Evolutionary conservation across 2,797 vertebrate species (phyloP), one percentile per base, ranked within the genome.

Genomic region (Nasua narica): DNA sequence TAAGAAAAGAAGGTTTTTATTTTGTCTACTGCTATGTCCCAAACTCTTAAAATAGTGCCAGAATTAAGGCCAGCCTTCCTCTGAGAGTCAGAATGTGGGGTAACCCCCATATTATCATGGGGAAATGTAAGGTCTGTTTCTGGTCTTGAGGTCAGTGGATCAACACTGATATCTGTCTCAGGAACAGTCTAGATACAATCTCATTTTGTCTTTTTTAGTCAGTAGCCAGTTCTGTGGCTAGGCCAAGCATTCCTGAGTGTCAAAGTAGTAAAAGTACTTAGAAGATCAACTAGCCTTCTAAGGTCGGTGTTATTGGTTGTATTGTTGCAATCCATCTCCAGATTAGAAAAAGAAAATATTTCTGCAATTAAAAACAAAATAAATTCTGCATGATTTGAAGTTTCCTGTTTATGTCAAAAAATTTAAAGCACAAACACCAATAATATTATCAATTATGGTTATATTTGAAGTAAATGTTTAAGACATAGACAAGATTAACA

Each of bases 401-500:
- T 93, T 95, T 70, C 32, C 19, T 7, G 81, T 72, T 91, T 18
- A 88, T 62, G 0, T 21, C 56, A 40, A 85, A 54, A 43, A 27
- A 25, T 87, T 74, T 72, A 70, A 65, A 52, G 86, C 6, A 58
- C 25, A 87, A 88, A 95, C 81, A 60, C 69, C 52, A 79, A 65
- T 96, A 79, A 9, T 83, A 54, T 21, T 81, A 60, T 50, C 37
- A 8, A 46, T 79, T 82, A 90, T 90, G 46, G 1, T 62, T 85
- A 92, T 78, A 96, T 88, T 82, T 95, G 18, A 69, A 95, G 48
- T 94, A 92, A 95, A 81, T 67, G 43, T 23, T 46, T 93, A 94
- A 95, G 89, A 58, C n/a, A 90, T 50, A 32, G 40, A 11, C 60
- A 88, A 85, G 29, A 82, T 60, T 94, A n/a, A 54, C 0, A 84